These are phyloP conservation scores for Cryptocephalus moraei DNA, from an alignment of 2,888 invertebrate genomes.

Conservation along the genomic window DNA sequence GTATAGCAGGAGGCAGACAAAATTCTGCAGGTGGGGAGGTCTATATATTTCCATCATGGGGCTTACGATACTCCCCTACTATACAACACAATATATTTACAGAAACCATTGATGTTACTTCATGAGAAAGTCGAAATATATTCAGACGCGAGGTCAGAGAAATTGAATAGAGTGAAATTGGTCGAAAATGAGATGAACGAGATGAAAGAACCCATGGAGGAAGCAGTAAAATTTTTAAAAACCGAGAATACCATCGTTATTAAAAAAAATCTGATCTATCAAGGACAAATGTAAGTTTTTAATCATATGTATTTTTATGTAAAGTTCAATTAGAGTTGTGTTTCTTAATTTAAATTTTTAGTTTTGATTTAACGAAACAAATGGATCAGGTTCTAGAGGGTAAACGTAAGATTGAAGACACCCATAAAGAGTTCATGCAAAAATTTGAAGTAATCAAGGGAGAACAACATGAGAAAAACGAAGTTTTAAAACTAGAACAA, in stretches of 20 bases:
- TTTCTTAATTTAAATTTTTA: constrained; percentile 23
- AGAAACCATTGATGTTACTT: constrained; percentile 71
- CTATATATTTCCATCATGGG: neutral
- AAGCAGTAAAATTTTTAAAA: constrained; percentile 66
- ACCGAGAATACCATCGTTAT: constrained; percentile 65
- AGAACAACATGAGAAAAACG: constrained; percentile 42
- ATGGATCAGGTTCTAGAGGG: constrained; percentile 41
- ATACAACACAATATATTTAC: constrained; percentile 14
- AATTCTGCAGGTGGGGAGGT: no score
- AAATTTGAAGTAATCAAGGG: constrained; percentile 41
- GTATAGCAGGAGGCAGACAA: no score
- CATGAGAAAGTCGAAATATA: constrained; percentile 61
- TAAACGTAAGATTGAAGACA: constrained; percentile 49
- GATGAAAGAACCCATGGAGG: constrained; percentile 66
- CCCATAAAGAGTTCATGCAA: constrained; percentile 51
- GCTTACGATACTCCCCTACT: neutral
- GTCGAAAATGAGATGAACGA: constrained; percentile 74
- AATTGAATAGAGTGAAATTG: constrained; percentile 73
- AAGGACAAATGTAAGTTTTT: constrained; percentile 52
- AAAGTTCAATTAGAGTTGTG: neutral
- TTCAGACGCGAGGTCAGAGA: constrained; percentile 65
- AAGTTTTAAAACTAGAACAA: constrained; percentile 18
- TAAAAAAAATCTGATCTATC: constrained; percentile 60
- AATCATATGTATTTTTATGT: neutral
- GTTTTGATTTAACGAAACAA: constrained; percentile 48